Conservation (phyloP, 2,888 invertebrate genomes). For the Scotopteryx bipunctaria region DNA sequence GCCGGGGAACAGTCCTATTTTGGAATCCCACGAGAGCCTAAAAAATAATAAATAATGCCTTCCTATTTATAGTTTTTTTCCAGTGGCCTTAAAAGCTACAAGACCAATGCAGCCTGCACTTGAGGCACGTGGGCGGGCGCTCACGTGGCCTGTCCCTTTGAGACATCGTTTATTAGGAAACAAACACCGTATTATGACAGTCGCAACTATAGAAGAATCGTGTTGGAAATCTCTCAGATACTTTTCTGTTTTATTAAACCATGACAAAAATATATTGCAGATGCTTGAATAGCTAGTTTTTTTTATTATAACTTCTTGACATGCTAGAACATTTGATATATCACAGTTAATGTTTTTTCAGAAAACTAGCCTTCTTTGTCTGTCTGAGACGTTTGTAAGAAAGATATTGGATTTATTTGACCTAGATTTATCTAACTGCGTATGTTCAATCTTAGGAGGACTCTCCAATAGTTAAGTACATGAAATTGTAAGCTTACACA, state of each 20-base stretch:
- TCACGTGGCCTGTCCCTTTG: constrained; percentile 23
- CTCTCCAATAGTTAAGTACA: no score
- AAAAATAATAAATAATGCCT: background rate
- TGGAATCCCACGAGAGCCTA: no score
- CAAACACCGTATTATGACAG: background rate
- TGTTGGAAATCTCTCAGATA: no score
- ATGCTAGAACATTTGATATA: background rate
- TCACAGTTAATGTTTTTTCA: background rate
- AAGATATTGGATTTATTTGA: constrained; percentile 8
- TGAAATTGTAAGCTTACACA: no score
- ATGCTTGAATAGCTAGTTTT: no score
- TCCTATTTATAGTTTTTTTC: background rate
- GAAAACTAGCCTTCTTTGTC: constrained; percentile 1
- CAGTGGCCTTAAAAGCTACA: constrained; percentile 7
- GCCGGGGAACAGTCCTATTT: no score
- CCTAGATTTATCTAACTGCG: background rate
- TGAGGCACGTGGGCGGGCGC: constrained; percentile 26
- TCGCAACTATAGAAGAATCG: no score
- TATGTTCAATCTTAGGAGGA: no score
- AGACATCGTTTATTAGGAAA: background rate
- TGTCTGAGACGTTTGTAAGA: constrained; percentile 20
- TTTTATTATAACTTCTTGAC: no score
- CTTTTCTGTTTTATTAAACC: no score
- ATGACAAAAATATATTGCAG: no score
- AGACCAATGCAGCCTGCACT: constrained; percentile 18